Conservation (phyloP, 1,140 invertebrate species). For the Piezodorus guildinii region DNA sequence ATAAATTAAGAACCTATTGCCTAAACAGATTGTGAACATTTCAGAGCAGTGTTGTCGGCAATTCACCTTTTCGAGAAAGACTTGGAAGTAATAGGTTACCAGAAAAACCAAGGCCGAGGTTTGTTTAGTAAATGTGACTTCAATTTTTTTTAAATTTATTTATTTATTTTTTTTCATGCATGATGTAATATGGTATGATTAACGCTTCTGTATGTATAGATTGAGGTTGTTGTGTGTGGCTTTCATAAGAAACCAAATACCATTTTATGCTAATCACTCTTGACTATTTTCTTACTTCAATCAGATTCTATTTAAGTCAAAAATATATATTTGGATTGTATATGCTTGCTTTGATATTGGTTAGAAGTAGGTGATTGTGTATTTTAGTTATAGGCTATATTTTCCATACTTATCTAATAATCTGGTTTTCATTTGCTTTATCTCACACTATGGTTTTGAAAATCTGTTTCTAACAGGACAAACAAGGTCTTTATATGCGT, state of each 20-base stretch:
- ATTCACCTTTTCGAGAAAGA: conserved; percentile 72
- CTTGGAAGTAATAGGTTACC: conserved; percentile 72
- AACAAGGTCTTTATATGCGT: background rate
- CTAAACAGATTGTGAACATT: conserved; percentile 15
- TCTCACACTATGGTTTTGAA: background rate
- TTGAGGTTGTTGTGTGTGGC: too few species aligned
- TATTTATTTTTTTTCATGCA: background rate
- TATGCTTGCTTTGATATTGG: too few species aligned
- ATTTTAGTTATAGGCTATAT: too few species aligned
- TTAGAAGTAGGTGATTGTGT: too few species aligned
- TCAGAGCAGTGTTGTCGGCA: conserved; percentile 41
- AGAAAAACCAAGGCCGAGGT: conserved; percentile 70
- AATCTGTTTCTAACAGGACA: conserved; percentile 7
- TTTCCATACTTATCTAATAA: too few species aligned
- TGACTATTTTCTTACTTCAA: too few species aligned
- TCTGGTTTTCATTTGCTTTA: conserved; percentile 2
- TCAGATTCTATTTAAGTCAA: too few species aligned
- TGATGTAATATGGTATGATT: too few species aligned
- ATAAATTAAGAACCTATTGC: background rate
- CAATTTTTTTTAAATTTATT: background rate
- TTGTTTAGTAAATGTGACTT: conserved; percentile 34
- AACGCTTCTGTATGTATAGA: too few species aligned
- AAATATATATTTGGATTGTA: too few species aligned
- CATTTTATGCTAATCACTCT: too few species aligned
- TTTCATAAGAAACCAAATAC: too few species aligned